Conservation (phyloP, 2,888 invertebrate genomes). For the Ectropis crepuscularia region DNA sequence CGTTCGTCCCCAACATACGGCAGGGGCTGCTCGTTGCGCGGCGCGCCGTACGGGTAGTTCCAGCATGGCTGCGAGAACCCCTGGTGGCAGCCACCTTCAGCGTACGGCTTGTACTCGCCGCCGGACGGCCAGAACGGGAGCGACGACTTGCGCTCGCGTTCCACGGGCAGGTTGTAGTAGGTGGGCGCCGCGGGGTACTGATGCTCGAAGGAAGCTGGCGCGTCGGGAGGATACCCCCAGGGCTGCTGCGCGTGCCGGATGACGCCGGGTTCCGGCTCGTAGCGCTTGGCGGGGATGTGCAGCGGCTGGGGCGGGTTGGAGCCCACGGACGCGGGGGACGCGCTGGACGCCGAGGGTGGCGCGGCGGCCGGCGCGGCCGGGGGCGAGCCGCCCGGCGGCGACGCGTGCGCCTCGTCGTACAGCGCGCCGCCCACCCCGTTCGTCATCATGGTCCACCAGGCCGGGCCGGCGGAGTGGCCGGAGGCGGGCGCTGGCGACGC, state of each 20-base stretch:
- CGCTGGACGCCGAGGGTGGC: conserved; percentile 83
- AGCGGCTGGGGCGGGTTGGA: conserved; percentile 91
- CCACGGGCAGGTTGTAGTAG: conserved; percentile 90
- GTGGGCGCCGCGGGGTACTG: conserved; percentile 89
- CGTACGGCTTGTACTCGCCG: conserved; percentile 87
- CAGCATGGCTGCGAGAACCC: conserved; percentile 90
- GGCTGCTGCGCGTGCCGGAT: conserved; percentile 91
- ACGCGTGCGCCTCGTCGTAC: conserved; percentile 89
- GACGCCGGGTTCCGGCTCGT: conserved; percentile 88
- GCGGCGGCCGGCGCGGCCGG: conserved; percentile 89
- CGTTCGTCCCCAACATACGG: conserved; percentile 90
- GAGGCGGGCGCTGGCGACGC: conserved; percentile 92
- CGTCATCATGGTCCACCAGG: conserved; percentile 92
- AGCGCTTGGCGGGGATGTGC: conserved; percentile 95
- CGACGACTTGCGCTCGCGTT: conserved; percentile 86
- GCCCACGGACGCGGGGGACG: conserved; percentile 85
- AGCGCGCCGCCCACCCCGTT: conserved; percentile 91
- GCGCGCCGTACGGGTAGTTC: conserved; percentile 88
- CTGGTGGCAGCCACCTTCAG: conserved; percentile 87
- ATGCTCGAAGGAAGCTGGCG: conserved; percentile 87
- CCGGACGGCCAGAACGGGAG: conserved; percentile 89
- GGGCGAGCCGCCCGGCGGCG: conserved; percentile 85
- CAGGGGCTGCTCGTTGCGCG: conserved; percentile 87
- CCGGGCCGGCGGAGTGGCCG: conserved; percentile 93
- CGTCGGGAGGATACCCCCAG: conserved; percentile 90